These are phyloP conservation scores for Aplochiton taeniatus DNA, from an alignment of 2,797 vertebrate species.

Conservation along the genomic window DNA sequence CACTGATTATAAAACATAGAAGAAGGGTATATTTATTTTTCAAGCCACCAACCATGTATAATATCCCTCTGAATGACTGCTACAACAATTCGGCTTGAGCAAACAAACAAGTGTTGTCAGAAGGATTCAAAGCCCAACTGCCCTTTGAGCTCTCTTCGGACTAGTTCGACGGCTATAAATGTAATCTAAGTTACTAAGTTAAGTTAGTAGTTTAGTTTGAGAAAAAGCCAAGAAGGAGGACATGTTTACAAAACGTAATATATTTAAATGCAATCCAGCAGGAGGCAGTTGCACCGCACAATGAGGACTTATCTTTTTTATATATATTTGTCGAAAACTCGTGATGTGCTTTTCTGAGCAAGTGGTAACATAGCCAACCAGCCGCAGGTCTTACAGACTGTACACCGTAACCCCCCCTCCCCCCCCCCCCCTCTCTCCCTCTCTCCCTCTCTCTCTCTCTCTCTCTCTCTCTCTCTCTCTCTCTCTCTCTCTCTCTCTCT, in stretches of 20 bases:
- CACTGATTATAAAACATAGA: constrained; percentile 25
- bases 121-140: no score
- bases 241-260: not conserved
- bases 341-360: no score
- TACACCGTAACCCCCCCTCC: no score
- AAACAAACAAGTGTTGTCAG: not conserved
- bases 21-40: constrained; percentile 45
- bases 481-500: constrained; percentile 1
- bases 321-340: no score
- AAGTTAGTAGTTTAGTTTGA: no score
- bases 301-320: constrained; percentile 7
- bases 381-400: no score
- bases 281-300: not conserved
- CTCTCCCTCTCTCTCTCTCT: no score
- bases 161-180: not conserved
- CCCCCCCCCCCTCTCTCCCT: no score
- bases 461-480: not conserved
- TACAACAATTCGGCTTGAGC: not conserved
- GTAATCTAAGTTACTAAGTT: not conserved
- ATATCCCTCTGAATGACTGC: not conserved
- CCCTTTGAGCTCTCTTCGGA: not conserved
- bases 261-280: not conserved
- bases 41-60: constrained; percentile 27
- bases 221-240: not conserved
- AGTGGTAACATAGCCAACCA: no score